Percentiles rank a stretch among this genome's conserved stretches.
Evolutionary conservation across 2,888 invertebrate species (phyloP).

Genomic region (Proisotoma minuta): DNA sequence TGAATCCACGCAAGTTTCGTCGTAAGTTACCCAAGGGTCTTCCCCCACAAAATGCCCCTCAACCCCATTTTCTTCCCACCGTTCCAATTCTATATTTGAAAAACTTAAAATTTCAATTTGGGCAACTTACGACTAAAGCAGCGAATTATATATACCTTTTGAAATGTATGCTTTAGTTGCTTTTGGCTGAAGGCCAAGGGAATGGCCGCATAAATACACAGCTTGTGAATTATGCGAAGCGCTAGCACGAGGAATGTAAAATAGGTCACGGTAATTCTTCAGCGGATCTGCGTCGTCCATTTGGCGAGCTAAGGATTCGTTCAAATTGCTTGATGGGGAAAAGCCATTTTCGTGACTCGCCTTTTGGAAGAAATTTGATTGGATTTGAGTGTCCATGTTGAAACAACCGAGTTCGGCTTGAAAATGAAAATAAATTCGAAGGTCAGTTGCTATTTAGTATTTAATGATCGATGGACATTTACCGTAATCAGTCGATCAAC

Average conservation of each 20-base stretch:
- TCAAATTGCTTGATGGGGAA: too few relatives aligned
- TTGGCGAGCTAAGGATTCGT: too few relatives aligned
- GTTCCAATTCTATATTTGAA: neutral
- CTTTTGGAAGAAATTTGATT: too few relatives aligned
- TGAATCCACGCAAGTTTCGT: conserved; percentile 52
- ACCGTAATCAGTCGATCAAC: too few relatives aligned
- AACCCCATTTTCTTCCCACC: neutral
- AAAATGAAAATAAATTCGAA: too few relatives aligned
- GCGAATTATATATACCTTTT: conserved; percentile 46
- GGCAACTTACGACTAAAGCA: neutral
- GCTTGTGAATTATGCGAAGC: too few relatives aligned
- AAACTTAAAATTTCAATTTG: neutral
- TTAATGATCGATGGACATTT: too few relatives aligned
- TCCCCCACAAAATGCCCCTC: neutral
- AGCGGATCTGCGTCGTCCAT: neutral
- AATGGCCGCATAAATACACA: conserved; percentile 58
- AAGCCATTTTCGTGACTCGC: too few relatives aligned
- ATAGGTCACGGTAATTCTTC: neutral
- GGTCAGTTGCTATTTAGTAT: too few relatives aligned
- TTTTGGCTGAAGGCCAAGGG: conserved; percentile 57
- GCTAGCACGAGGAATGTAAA: neutral
- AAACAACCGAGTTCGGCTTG: too few relatives aligned
- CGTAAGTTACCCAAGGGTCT: conserved; percentile 52
- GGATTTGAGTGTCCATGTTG: too few relatives aligned
- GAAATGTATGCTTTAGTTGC: conserved; percentile 51